phyloP scores from a whole-genome alignment of 2,888 invertebrate genomes.

The Axea sp. region DNA sequence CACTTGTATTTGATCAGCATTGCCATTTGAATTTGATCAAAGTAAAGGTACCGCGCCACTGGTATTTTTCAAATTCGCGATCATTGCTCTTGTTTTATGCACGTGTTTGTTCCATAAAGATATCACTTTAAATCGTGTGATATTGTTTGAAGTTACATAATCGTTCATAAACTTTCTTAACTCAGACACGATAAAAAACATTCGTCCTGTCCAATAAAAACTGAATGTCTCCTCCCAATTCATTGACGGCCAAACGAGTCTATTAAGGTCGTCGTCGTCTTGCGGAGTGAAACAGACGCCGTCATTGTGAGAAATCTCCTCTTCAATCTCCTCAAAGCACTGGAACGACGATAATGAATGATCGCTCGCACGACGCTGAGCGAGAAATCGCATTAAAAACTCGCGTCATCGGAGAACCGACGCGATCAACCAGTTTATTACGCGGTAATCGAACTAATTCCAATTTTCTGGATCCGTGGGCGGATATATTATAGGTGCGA shows the following conservation, averaged over 20 bases:
- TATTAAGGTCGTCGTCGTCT: constrained; percentile 20
- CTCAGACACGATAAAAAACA: no score
- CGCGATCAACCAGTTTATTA: constrained; percentile 55
- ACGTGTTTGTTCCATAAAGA: no score
- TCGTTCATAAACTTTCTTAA: no score
- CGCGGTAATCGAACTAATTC: constrained; percentile 53
- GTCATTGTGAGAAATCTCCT: constrained; percentile 43
- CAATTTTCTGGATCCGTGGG: constrained; percentile 61
- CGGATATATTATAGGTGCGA: constrained; percentile 43
- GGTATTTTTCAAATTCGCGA: no score
- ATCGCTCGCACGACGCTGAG: constrained; percentile 12
- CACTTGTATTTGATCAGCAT: no score
- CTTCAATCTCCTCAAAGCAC: constrained; percentile 29
- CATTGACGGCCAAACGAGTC: constrained; percentile 36
- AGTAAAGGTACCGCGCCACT: no score
- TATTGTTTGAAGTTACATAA: no score
- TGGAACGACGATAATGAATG: constrained; percentile 37
- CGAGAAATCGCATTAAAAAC: constrained; percentile 52
- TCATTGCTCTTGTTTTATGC: no score
- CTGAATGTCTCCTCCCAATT: constrained; percentile 12
- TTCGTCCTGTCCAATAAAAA: constrained; percentile 16
- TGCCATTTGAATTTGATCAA: no score
- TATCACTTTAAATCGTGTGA: no score
- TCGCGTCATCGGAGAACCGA: constrained; percentile 26
- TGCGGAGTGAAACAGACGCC: constrained; percentile 2